These are phyloP conservation scores for Coregonus ussuriensis DNA, from an alignment of 2,797 vertebrate genomes.

Conservation along the genomic window DNA sequence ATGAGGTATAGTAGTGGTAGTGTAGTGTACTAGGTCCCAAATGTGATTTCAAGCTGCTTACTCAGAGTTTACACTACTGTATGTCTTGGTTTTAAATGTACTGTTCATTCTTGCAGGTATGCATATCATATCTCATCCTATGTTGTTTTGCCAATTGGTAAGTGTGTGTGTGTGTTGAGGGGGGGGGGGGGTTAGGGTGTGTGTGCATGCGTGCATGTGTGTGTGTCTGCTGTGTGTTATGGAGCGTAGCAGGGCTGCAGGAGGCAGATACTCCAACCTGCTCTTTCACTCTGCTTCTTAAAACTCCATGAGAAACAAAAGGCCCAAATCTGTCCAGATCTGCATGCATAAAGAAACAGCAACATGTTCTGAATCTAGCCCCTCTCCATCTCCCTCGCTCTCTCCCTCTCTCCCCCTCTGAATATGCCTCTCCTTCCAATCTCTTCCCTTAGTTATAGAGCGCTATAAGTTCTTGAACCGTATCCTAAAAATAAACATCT, in stretches of 20 bases:
- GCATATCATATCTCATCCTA: constrained; percentile 37
- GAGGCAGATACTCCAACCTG: constrained; percentile 69
- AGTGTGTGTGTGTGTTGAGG: background rate
- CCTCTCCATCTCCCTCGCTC: constrained; percentile 25
- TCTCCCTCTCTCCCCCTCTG: background rate
- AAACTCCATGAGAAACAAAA: constrained; percentile 71
- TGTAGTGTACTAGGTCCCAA: constrained; percentile 43
- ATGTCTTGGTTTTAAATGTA: constrained; percentile 51
- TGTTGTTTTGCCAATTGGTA: constrained; percentile 14
- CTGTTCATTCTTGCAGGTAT: constrained; percentile 61
- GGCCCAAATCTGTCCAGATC: constrained; percentile 71
- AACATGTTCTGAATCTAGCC: constrained; percentile 41
- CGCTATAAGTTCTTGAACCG: constrained; percentile 72
- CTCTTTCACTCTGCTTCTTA: constrained; percentile 62
- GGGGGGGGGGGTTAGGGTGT: too few species aligned
- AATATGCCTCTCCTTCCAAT: constrained; percentile 41
- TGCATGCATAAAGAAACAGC: constrained; percentile 58
- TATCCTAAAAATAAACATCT: constrained; percentile 79
- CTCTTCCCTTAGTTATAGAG: constrained; percentile 63
- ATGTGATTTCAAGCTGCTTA: constrained; percentile 57
- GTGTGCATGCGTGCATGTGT: constrained; percentile 11
- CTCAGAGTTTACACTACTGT: constrained; percentile 55
- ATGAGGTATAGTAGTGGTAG: constrained; percentile 12
- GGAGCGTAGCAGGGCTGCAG: constrained; percentile 55
- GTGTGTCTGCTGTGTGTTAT: constrained; percentile 17